Evolutionary conservation across 23 tunicate genomes (phyloP), one percentile per base, ranked within the genome.

Genomic region (Phallusia fumigata): DNA sequence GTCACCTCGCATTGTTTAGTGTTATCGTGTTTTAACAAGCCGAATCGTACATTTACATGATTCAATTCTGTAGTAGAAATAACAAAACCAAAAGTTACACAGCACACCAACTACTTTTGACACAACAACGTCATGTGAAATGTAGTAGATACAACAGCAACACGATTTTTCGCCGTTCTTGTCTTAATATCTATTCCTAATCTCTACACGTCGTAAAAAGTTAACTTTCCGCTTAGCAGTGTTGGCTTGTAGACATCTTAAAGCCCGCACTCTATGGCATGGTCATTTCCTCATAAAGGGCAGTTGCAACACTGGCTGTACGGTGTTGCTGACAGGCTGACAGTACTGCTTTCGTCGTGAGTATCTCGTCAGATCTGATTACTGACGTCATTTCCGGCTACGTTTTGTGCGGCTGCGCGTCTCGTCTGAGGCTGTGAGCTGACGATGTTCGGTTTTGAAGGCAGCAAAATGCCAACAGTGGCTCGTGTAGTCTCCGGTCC

Each of bases 351-450:
- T 76, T 81, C 91, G 91, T 87, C 91, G 86, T 87, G 91, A 78
- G 82, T 33, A 58, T 87, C 86, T 87, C 91, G 91, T 87, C 91
- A 87, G 86, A 87, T 81, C 91, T 87, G 85, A 87, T 87, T 76
- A 87, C 52, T 33, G 80, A 83, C 97, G 91, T 92, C 97, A 92
- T 83, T 92, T 92, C 97, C 97, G 90, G 91, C 87, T 79, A 82
- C 78, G 87, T 36, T 77, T 77, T 77, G 53, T 12, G 80, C 80
- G 47, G 35, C 80, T 36, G 80, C 80, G 53, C 53, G 80, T 77
- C 80, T 36, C 80, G 80, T 77, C 80, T 77, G 80, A 36, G 52
- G 33, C 80, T 58, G 69, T 58, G 69, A 58, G 69, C 69, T 58
- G 69, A 58, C 69, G 69, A 58, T 58, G 69, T 58, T 58, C 13